Evolutionary conservation across 2,113 vertebrate genomes (phyloP).

Genomic region (Ptyas mucosa): DNA sequence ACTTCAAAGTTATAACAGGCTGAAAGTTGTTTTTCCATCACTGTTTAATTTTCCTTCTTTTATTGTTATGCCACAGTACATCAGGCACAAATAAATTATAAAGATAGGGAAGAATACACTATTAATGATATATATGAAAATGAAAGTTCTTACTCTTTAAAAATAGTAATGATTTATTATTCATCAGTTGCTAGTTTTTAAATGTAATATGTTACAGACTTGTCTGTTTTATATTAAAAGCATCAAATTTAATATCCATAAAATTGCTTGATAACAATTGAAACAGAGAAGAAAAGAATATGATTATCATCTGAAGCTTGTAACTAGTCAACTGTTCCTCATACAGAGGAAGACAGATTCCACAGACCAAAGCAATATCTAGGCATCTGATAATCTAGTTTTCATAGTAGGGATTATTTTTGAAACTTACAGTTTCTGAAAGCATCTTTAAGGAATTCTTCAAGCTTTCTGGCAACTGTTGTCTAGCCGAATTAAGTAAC

Average conservation of each 20-base stretch:
- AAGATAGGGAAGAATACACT: not conserved
- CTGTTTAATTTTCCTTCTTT: not conserved
- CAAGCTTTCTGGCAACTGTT: conserved; percentile 81
- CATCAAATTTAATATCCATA: conserved; percentile 19
- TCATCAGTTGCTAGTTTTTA: conserved; percentile 30
- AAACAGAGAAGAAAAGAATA: conserved; percentile 30
- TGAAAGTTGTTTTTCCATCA: not conserved
- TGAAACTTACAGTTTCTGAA: conserved; percentile 89
- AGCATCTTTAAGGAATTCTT: conserved; percentile 91
- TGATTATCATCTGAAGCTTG: conserved; percentile 47
- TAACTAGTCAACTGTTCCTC: conserved; percentile 57
- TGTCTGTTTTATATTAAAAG: conserved; percentile 39
- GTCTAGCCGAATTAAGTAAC: conserved; percentile 89
- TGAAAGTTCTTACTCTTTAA: not conserved
- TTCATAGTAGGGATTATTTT: conserved; percentile 47
- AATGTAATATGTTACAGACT: conserved; percentile 46
- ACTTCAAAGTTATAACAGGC: not conserved
- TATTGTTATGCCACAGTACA: not conserved
- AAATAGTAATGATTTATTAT: conserved; percentile 20
- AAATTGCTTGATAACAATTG: conserved; percentile 37
- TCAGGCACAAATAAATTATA: not conserved
- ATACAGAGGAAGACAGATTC: conserved; percentile 49
- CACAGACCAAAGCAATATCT: conserved; percentile 25
- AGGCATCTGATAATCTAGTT: conserved; percentile 47
- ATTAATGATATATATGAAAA: not conserved